Evolutionary conservation across 2,888 invertebrate species (phyloP), one percentile per base, ranked within the genome.

Genomic region (Glomeris marginata): DNA sequence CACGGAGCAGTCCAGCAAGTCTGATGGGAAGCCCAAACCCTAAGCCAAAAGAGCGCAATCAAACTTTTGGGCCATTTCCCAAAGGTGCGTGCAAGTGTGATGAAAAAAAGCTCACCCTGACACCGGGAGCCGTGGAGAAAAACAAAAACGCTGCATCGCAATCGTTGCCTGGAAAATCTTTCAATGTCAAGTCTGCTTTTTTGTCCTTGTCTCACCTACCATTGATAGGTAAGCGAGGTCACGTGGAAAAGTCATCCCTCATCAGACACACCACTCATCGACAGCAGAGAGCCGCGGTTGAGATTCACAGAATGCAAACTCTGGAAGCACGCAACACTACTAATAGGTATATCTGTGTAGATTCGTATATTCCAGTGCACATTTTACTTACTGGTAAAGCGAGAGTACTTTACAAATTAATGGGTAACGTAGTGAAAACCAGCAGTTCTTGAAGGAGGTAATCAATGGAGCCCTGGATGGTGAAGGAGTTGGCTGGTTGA

Each of bases 401-500:
- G 6, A 33, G 21, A 11, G 16, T 45, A 11, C 18, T n/a, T 13
- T 34, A 13, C 13, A 18, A 37, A 28, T 18, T 10, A 28, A 11
- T 34, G 2, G 11, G 13, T 33, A 13, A 22, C 2, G 41, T 58
- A 69, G 69, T 60, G 94, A 94, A 68, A 94, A 94, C 73, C 92
- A 94, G 69, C 77, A 84, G 45, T 94, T 94, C 66, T 73, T 95
- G 42, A 88, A 88, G 63, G 94, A 95, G 79, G 74, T 87, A 46
- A 77, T 87, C 1, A 80, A 77, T 62, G 81, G 80, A 66, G 87
- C 91, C 1, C 66, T 90, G 49, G 82, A 84, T 54, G 94, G 94
- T 2, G 90, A 92, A 68, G 91, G 92, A 0, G 86, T 99, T 1
- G 92, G 95, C 16, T 97, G 97, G 91, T 73, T 98, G 44, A 92